Evolutionary conservation across 1,140 invertebrate species (phyloP), one percentile per base, ranked within the genome.

Genomic region (Branchinecta lynchi): DNA sequence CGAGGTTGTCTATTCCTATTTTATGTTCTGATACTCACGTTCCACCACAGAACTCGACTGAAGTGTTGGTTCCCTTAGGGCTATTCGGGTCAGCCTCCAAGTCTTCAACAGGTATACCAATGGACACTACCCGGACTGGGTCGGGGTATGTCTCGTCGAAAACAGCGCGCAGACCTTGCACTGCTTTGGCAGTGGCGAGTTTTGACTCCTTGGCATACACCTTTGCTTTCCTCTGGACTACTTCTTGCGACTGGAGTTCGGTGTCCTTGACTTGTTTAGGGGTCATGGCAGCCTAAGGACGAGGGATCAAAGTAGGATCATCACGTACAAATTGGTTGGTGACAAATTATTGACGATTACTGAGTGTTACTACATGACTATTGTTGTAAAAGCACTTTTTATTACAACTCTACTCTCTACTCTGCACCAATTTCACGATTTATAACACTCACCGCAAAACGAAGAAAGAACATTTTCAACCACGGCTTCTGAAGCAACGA

Each of bases 141-240:
- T 99, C 96, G 0, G 97, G 97, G 80, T 99, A 99, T 7, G 92
- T 89, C 81, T 99, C 97, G 80, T 96, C 95, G 81, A 99, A 99
- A 79, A 99, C 95, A 43, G 97, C 96, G 72, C 96, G 86, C 17
- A 99, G 81, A 3, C 97, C 97, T 73, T 90, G 86, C 72, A 99
- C 92, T 70, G 87, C 86, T 81, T 96, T 97, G 12, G 97, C 95
- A 69, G 88, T 78, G 66, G 82, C 83, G 60, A 98, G 81, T 60
- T 83, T 81, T n/a, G 90, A 86, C 73, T 95, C 88, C 79, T 94
- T 94, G 15, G 93, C 89, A 82, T 87, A 98, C 12, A 99, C 92
- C 70, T 83, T 78, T 72, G 88, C 84, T 78, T 97, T 93, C 68
- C 86, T 82, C 69, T 81, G 78, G 44, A 97, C 88, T 72, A 98